These are phyloP conservation scores for Lepetodrilus schrolli DNA, from an alignment of 2,888 invertebrate species.

Conservation along the genomic window DNA sequence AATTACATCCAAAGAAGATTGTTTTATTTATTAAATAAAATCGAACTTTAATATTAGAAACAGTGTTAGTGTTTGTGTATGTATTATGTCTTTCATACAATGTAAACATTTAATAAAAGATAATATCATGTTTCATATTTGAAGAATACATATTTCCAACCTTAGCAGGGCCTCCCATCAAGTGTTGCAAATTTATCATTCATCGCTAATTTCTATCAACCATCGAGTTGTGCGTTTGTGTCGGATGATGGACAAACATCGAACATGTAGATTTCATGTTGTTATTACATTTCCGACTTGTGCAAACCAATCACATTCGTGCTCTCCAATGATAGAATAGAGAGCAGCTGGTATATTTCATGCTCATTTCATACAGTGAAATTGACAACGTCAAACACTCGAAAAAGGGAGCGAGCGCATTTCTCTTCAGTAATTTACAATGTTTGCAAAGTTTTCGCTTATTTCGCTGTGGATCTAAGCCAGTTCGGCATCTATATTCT, in stretches of 20 bases:
- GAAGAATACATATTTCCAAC: no score
- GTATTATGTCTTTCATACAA: no score
- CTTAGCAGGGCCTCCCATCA: neutral
- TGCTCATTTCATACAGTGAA: neutral
- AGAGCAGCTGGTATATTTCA: slow-evolving; percentile 25
- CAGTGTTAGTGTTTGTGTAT: no score
- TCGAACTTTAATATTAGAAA: no score
- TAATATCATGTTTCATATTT: no score
- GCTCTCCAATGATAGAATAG: neutral
- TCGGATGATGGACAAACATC: neutral
- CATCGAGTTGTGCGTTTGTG: neutral
- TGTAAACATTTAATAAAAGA: no score
- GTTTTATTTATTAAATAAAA: no score
- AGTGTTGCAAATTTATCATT: slow-evolving; percentile 12
- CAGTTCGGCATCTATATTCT: neutral
- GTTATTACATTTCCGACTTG: neutral
- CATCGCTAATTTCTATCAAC: neutral
- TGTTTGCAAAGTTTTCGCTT: slow-evolving; percentile 22
- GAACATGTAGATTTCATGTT: slow-evolving; percentile 22
- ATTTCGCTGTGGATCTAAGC: slow-evolving; percentile 16
- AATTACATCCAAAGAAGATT: no score
- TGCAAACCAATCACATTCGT: neutral
- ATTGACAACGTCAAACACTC: slow-evolving; percentile 14
- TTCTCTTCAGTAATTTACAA: slow-evolving; percentile 10
- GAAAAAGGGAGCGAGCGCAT: neutral